Conservation (phyloP, 2,113 vertebrate species). For the Cololabis saira region DNA sequence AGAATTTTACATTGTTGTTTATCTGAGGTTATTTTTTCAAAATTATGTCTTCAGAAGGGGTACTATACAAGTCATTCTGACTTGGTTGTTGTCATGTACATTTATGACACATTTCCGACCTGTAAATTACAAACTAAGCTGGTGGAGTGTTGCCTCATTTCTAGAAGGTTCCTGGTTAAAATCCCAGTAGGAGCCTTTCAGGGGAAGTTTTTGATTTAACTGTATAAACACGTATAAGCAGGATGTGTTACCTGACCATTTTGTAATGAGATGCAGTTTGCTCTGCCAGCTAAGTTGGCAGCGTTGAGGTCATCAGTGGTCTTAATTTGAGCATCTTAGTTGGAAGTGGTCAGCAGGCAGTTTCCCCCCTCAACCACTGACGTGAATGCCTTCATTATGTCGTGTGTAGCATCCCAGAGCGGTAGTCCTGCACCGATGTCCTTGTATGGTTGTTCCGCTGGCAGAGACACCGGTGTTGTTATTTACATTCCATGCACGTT, state of each 20-base stretch:
- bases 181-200: no score
- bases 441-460: slow-evolving; percentile 76
- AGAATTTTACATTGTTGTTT: no score
- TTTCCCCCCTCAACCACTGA: slow-evolving; percentile 68
- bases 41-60: no score
- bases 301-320: slow-evolving; percentile 57
- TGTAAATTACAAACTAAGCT: no score
- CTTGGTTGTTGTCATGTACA: no score
- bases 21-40: no score
- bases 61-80: no score
- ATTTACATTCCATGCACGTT: slow-evolving; percentile 60
- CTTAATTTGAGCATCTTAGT: slow-evolving; percentile 70
- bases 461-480: slow-evolving; percentile 61
- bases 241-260: slow-evolving; percentile 39
- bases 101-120: no score
- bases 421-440: slow-evolving; percentile 49
- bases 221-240: not conserved
- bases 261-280: slow-evolving; percentile 37
- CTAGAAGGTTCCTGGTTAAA: no score
- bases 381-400: slow-evolving; percentile 76
- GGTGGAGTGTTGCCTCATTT: no score
- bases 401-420: slow-evolving; percentile 50
- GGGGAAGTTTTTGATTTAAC: not conserved
- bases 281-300: slow-evolving; percentile 39
- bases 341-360: slow-evolving; percentile 75